Conservation (phyloP, 2,797 vertebrate species). For the Nannoperca obscura region DNA sequence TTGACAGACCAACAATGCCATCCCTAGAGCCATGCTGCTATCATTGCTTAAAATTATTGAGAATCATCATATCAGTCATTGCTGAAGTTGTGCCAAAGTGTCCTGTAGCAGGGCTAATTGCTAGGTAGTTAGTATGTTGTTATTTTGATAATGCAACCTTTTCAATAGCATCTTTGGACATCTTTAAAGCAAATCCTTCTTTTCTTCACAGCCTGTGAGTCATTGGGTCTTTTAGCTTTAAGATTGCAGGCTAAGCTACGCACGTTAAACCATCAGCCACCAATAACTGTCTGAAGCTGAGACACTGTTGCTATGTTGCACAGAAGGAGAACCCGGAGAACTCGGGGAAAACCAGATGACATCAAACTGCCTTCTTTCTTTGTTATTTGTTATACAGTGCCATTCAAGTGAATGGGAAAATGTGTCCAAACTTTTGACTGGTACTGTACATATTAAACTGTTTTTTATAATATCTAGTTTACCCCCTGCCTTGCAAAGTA, state of each 20-base stretch:
- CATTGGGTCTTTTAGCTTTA: not conserved
- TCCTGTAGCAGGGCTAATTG: too few species aligned
- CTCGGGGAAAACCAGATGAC: not conserved
- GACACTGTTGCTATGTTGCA: not conserved
- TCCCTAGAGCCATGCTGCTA: not conserved
- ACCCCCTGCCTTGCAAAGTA: not conserved
- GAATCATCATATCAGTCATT: not conserved
- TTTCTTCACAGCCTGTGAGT: not conserved
- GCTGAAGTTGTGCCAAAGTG: not conserved
- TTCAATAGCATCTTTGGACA: not conserved
- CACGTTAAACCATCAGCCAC: not conserved
- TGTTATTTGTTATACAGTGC: not conserved
- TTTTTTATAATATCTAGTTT: not conserved
- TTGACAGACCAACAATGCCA: too few species aligned
- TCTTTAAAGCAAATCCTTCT: not conserved
- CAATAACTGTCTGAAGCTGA: not conserved
- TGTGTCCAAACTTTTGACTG: not conserved
- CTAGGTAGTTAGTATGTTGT: not conserved
- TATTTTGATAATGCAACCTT: not conserved
- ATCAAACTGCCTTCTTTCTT: not conserved
- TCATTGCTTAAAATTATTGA: not conserved
- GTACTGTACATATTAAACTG: not conserved
- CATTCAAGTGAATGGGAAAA: too few species aligned
- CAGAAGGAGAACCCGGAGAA: not conserved
- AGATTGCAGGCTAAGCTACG: not conserved